Evolutionary conservation across 1,140 invertebrate species (phyloP).

Genomic region (Bombus polaris): DNA sequence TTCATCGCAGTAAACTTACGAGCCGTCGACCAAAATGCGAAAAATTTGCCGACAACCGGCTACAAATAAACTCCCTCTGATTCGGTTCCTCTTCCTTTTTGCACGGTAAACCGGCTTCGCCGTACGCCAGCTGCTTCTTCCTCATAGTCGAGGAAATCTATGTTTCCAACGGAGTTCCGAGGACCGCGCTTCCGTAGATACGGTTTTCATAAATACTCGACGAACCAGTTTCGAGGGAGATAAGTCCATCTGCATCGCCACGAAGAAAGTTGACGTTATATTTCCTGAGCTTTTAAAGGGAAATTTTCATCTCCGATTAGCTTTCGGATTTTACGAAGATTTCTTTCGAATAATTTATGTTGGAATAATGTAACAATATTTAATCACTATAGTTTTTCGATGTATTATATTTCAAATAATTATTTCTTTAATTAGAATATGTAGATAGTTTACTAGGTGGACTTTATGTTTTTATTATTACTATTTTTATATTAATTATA

Average conservation of each 20-base stretch:
- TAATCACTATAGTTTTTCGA: background rate
- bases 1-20: conserved; percentile 41
- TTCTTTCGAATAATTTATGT: background rate
- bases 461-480: too few species aligned
- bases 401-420: background rate
- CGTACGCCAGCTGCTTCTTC: background rate
- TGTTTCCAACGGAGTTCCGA: background rate
- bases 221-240: background rate
- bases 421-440: too few species aligned
- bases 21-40: conserved; percentile 23
- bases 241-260: conserved; percentile 3
- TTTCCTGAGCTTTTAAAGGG: background rate
- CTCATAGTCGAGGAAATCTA: background rate
- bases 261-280: background rate
- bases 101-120: background rate
- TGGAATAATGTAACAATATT: background rate
- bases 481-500: too few species aligned
- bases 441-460: too few species aligned
- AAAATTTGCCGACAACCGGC: conserved; percentile 27
- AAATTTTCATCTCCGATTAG: background rate
- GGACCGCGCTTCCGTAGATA: background rate
- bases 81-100: background rate
- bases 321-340: background rate
- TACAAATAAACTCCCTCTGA: conserved; percentile 34
- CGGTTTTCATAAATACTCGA: conserved; percentile 24